phyloP scores from a whole-genome alignment of 2,113 vertebrate genomes.

The Theristicus caerulescens region DNA sequence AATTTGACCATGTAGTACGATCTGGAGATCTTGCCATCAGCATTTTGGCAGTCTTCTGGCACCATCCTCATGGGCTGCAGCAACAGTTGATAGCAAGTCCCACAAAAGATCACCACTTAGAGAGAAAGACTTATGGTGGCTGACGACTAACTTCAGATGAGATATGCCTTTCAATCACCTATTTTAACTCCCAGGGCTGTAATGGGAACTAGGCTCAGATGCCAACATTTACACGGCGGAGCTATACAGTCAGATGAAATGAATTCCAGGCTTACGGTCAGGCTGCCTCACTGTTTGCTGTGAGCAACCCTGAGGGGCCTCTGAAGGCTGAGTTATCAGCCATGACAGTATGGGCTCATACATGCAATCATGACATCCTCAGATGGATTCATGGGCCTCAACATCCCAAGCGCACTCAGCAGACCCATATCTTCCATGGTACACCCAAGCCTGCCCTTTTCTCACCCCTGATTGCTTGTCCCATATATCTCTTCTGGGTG shows the following conservation, averaged over 20 bases:
- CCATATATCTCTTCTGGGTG: not conserved
- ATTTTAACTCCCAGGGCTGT: not conserved
- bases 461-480: not conserved
- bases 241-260: not conserved
- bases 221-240: not conserved
- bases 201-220: not conserved
- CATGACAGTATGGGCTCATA: not conserved
- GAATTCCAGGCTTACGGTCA: not conserved
- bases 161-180: not conserved
- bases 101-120: not conserved
- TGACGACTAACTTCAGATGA: not conserved
- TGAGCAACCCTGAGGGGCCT: not conserved
- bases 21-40: not conserved
- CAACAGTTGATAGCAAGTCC: not conserved
- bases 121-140: not conserved
- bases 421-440: not conserved
- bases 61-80: not conserved
- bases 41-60: not conserved
- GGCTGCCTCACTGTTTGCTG: not conserved
- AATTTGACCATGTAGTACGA: not conserved
- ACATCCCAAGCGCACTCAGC: not conserved
- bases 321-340: not conserved
- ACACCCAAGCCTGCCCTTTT: not conserved
- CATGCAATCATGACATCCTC: not conserved
- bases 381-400: rapidly evolving